Conservation (phyloP, 2,797 vertebrate species). For the Aselliscus stoliczkanus region DNA sequence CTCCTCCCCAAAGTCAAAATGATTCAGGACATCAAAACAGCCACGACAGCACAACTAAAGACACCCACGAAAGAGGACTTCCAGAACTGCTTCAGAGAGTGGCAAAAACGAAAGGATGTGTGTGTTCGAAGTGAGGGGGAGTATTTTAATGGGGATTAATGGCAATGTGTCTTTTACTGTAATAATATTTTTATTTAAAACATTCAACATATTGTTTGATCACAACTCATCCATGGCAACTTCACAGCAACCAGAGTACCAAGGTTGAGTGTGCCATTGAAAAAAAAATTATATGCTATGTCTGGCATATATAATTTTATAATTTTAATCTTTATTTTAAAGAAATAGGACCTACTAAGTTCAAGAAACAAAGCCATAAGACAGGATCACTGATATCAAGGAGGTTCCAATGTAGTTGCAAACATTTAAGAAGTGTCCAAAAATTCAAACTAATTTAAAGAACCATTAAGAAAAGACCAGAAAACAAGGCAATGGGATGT, state of each 20-base stretch:
- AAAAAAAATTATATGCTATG: neutral
- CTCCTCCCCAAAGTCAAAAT: too few relatives aligned
- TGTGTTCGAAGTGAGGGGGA: too few relatives aligned
- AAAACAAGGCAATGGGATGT: neutral
- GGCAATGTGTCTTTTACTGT: too few relatives aligned
- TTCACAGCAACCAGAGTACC: constrained; percentile 8
- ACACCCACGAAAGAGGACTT: too few relatives aligned
- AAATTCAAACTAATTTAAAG: constrained; percentile 3
- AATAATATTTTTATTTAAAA: too few relatives aligned
- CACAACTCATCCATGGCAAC: neutral
- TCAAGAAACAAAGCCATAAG: neutral
- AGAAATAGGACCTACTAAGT: neutral
- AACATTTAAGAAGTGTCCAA: neutral
- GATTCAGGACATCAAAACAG: too few relatives aligned
- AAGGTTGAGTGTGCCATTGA: neutral
- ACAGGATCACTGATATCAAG: neutral
- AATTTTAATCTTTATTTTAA: neutral
- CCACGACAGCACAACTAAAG: too few relatives aligned
- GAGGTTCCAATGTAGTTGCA: neutral
- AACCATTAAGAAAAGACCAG: neutral
- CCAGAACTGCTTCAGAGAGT: too few relatives aligned
- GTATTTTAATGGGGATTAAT: too few relatives aligned
- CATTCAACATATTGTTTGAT: too few relatives aligned
- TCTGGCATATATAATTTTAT: neutral
- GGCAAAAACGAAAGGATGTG: too few relatives aligned